These are phyloP conservation scores for Chesias legatella DNA, from an alignment of 2,888 invertebrate genomes.

Conservation along the genomic window DNA sequence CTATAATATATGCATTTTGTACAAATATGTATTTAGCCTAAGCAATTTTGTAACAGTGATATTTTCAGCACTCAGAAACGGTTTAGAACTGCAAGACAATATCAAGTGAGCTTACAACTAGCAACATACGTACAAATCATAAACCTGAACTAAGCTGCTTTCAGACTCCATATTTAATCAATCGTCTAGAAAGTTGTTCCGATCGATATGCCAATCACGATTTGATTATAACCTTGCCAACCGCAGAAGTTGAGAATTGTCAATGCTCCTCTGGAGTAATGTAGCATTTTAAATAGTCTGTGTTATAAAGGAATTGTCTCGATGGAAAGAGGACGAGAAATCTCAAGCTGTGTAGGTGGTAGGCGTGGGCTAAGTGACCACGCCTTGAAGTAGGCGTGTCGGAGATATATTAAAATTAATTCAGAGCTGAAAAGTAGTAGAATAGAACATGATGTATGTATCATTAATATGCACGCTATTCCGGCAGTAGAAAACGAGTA, in stretches of 20 bases:
- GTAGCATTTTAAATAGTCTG: constrained; percentile 47
- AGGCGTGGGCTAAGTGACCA: constrained; percentile 60
- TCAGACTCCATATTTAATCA: constrained; percentile 52
- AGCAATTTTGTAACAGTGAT: no score
- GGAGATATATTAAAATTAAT: constrained; percentile 36
- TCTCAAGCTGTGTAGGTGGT: constrained; percentile 54
- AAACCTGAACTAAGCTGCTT: constrained; percentile 28
- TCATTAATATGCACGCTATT: not conserved
- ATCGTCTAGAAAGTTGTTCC: constrained; percentile 74
- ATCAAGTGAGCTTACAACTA: constrained; percentile 27
- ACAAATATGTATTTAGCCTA: no score
- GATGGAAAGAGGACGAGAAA: constrained; percentile 47
- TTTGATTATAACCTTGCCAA: constrained; percentile 42
- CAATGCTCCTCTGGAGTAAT: constrained; percentile 28
- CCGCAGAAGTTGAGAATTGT: constrained; percentile 31
- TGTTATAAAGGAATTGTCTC: constrained; percentile 59
- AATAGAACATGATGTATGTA: constrained; percentile 13
- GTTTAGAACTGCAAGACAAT: no score
- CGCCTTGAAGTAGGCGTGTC: constrained; percentile 67
- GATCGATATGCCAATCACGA: constrained; percentile 70
- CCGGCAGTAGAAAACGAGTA: no score
- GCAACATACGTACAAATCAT: constrained; percentile 21
- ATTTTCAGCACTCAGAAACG: no score
- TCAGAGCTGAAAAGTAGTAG: constrained; percentile 25
- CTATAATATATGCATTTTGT: no score